Base-by-base conservation (phyloP, 2,113 vertebrate genomes). In the Stercorarius parasiticus region DNA sequence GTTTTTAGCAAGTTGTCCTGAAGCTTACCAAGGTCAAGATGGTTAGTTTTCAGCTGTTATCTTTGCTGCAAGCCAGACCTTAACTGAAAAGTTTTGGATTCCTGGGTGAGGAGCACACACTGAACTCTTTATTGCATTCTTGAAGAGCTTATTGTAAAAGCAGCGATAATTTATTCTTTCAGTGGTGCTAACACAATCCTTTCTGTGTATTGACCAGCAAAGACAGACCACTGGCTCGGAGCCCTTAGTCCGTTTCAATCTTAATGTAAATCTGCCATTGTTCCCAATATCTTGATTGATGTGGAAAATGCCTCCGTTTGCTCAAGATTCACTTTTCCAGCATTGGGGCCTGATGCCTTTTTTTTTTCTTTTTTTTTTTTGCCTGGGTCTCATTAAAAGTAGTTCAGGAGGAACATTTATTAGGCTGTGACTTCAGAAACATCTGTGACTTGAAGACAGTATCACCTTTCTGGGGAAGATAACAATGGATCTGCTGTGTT, bases 61-160 rank as follows among this genome's bases (percentile, higher is more conserved):
- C 97, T 96, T 64, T 97, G 93, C 84, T 98, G 90, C 91, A 91
- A 91, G 74, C 61, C 95, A 98, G 96, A 97, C 82, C 90, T 97
- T 82, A 78, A 83, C 88, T 94, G 92, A 95, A 92, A 96, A 96
- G 95, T 97, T 98, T 97, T 89, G 95, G 86, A 97, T 98, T 98
- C 96, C 94, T 97, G 96, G 62, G 84, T 92, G 94, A 97, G 97
- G 93, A 95, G 95, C 94, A 71, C 91, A 96, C 83, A 82, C 89
- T 97, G 96, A 96, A 95, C 88, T 93, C 94, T 97, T 97, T 96
- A 96, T 97, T 97, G 95, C 94, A 96, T 94, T 96, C 87, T 97
- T 96, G 78, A 97, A 97, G 93, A 81, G 78, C 95, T 97, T 96
- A 92, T 88, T 98, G 96, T 97, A 96, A 97, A 97, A 95, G 88